Percentiles rank a stretch among this genome's conserved stretches.
phyloP scores from a whole-genome alignment of 2,797 vertebrate genomes.

The Spondyliosoma cantharus region DNA sequence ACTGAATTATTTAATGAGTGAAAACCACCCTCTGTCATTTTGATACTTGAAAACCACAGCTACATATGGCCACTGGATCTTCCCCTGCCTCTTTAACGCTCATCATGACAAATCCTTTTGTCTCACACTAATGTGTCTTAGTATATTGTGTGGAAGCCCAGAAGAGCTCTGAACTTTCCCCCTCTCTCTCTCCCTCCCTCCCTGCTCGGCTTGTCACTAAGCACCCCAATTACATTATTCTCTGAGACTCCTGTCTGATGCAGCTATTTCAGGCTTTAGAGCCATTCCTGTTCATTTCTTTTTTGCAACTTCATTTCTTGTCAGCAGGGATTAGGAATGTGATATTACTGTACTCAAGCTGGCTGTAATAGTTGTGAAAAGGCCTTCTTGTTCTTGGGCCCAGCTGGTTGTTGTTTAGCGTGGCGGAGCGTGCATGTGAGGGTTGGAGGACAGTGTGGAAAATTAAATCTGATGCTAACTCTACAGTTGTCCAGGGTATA shows the following conservation, averaged over 20 bases:
- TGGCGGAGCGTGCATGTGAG: constrained; percentile 16
- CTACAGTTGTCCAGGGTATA: neutral
- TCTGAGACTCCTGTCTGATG: constrained; percentile 66
- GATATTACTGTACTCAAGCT: constrained; percentile 60
- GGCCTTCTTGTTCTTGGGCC: constrained; percentile 61
- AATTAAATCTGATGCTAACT: constrained; percentile 31
- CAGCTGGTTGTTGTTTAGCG: constrained; percentile 52
- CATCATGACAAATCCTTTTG: constrained; percentile 45
- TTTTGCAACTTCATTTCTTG: constrained; percentile 67
- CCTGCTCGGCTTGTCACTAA: constrained; percentile 57
- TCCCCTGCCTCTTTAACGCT: constrained; percentile 14
- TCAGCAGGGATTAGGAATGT: constrained; percentile 67
- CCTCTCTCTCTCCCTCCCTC: constrained; percentile 15
- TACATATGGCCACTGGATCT: neutral
- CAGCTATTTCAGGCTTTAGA: constrained; percentile 71
- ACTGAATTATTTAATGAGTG: neutral
- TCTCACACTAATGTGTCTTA: constrained; percentile 38
- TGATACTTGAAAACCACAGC: neutral
- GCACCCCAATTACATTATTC: constrained; percentile 72
- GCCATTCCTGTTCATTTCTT: constrained; percentile 67
- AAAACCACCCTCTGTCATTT: constrained; percentile 7
- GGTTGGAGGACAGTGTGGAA: constrained; percentile 15
- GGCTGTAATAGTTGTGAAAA: constrained; percentile 65
- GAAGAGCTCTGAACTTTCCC: constrained; percentile 49
- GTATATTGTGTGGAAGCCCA: constrained; percentile 52